Evolutionary conservation across 2,797 vertebrate genomes (phyloP), one percentile per base, ranked within the genome.

Genomic region (Xyrichtys novacula): DNA sequence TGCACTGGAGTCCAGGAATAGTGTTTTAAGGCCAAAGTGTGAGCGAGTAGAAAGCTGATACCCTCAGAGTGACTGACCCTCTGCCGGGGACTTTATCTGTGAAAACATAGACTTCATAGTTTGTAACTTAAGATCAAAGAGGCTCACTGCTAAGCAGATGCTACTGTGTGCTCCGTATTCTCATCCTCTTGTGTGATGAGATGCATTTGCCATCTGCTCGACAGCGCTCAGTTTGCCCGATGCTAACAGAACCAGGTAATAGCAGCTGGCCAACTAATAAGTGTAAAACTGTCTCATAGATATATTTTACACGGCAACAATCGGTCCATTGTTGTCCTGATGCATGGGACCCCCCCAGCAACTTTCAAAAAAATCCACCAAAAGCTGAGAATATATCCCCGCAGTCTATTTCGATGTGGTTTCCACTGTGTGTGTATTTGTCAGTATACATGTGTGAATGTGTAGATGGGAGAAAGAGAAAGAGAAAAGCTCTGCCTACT

Each of bases 301-400:
- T 89, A 88, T 92, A 87, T 83, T 78, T 90, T 89, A 88, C 88
- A 67, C 71, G 57, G 67, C 80, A 83, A 91, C 91, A 90, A 80
- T 86, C 73, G 25, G 29, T 59, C 65, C 47, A 73, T 90, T 90
- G 85, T 91, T 81, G 59, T 85, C 69, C 36, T 17, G 34, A 46
- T 63, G 52, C 64, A 80, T 54, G 60, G 54, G 68, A 65, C 68
- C 71, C 66, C 75, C 78, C 65, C 66, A 72, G 74, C 83, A 84
- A 87, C 86, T 72, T 73, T 70, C 49, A 31, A 65, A 53, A 63
- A 46, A 26, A 46, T 46, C 22, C 44, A 46, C 23, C 17, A 15
- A 46, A 23, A 14, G 43, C 43, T 46, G 77, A 87, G 86, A 87
- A 82, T 85, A 76, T 81, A 78, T 78, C 70, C 84, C 78, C 80